Evolutionary conservation across 1,140 invertebrate genomes (phyloP), one percentile per base, ranked within the genome.

Genomic region (Brachionus rotundiformis): DNA sequence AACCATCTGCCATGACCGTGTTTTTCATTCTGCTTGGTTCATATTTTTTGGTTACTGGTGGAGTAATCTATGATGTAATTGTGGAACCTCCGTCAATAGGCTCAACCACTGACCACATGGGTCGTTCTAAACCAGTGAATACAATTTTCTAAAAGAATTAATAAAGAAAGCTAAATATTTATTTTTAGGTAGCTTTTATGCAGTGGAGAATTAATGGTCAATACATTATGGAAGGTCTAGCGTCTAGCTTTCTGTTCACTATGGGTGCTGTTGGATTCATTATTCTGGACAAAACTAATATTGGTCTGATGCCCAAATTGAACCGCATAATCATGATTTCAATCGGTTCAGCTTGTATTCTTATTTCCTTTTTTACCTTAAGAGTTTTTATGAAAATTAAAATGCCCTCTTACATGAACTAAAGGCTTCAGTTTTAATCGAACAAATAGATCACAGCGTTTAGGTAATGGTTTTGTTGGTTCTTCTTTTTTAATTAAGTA

Each of bases 341-440:
- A 82, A 92, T 98, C 82, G 96, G 95, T 80, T 96, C 97, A 86
- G 91, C 95, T 31, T 95, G 94, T 84, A 93, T 98, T 82, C 87
- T 96, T 39, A 92, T 98, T 0, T 96, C 95, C 16, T 98, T 97
- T 87, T 93, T 95, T 83, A 95, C 95, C 65, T 98, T 95, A 82
- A 95, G 95, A 92, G 93, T 98, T 71, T 99, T 99, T 85, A 99
- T 99, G 96, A 91, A 94, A 85, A 98, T 99, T 93, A 99, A 99
- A 89, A 87, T 99, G 83, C 96, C 97, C 0, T 73, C 68, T 25
- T 73, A 73, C n/a, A 41, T 73, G 33, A 73, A 73, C 23, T 73
- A 73, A 73, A 44, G n/a, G 31, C 16, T 65, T 65, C 11, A 65
- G 10, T 29, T 54, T 19, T 8, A 54, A 54, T 54, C 47, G 47